A percentile compares a stretch with the other conserved stretches of the same genome.
Conservation (phyloP, 2,113 vertebrate species). For the Hypocryptadius cinnamomeus region DNA sequence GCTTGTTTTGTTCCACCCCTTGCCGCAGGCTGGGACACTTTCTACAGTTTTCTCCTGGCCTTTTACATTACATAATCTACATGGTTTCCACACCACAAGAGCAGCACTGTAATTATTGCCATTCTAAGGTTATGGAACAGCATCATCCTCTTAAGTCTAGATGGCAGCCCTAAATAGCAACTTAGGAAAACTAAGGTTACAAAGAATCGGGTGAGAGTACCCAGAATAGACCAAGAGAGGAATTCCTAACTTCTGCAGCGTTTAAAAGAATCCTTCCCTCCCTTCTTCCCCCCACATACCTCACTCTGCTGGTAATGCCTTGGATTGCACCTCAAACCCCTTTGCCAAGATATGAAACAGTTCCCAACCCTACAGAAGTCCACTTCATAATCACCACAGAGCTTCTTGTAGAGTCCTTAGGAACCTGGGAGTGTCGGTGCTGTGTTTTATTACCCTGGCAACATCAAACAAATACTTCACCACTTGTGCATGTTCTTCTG, state of each 20-base stretch:
- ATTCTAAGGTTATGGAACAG: background rate
- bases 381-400: fast-evolving
- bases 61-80: background rate
- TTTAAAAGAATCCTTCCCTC: background rate
- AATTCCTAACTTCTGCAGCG: background rate
- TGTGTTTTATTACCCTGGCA: background rate
- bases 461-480: background rate
- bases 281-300: background rate
- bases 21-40: background rate
- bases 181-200: background rate
- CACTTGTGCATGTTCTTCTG: background rate
- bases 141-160: background rate
- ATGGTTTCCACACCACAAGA: background rate
- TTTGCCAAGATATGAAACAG: background rate
- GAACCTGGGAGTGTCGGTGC: fast-evolving
- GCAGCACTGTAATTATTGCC: background rate
- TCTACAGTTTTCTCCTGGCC: background rate
- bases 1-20: background rate
- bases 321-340: background rate
- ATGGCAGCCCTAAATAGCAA: background rate
- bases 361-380: background rate
- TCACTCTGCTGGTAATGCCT: background rate
- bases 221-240: background rate
- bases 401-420: background rate
- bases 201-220: background rate